Evolutionary conservation across 1,140 invertebrate genomes (phyloP).

Genomic region (Zophobas morio): DNA sequence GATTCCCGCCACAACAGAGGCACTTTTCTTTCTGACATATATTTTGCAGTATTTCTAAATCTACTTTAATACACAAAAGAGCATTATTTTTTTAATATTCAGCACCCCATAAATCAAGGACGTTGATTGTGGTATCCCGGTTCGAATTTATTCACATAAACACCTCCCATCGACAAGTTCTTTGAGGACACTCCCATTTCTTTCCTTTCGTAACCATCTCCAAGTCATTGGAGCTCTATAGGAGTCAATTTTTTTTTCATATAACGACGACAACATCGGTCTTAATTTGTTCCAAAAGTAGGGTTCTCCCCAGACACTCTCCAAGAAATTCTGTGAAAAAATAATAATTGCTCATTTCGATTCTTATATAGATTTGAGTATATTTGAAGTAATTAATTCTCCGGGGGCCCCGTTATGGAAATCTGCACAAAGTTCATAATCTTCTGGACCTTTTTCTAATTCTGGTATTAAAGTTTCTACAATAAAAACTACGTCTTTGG

Average conservation of each 20-base stretch:
- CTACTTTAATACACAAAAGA: constrained; percentile 80
- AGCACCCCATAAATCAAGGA: constrained; percentile 96
- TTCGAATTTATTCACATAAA: constrained; percentile 90
- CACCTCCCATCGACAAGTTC: constrained; percentile 95
- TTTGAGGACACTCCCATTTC: constrained; percentile 98
- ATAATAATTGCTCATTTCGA: constrained; percentile 88
- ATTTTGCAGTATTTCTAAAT: constrained; percentile 76
- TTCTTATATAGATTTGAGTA: constrained; percentile 82
- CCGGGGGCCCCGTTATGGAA: constrained; percentile 86
- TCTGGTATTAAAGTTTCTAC: constrained; percentile 75
- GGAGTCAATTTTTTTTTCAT: no score
- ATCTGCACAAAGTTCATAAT: constrained; percentile 83
- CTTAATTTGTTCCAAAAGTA: constrained; percentile 88
- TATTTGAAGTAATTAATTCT: constrained; percentile 84
- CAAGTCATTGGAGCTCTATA: no score
- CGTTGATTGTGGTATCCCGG: constrained; percentile 94
- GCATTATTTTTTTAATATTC: constrained; percentile 99
- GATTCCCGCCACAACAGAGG: constrained; percentile 91
- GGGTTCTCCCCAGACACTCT: constrained; percentile 89
- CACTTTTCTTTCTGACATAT: constrained; percentile 92
- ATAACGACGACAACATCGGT: no score
- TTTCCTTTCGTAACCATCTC: constrained; percentile 80
- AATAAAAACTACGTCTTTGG: constrained; percentile 85
- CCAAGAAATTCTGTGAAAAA: constrained; percentile 85
- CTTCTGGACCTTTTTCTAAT: constrained; percentile 57